Percentiles rank a stretch among this genome's conserved stretches.
Evolutionary conservation across 2,888 invertebrate species (phyloP).

Genomic region (Apotomis capreana): DNA sequence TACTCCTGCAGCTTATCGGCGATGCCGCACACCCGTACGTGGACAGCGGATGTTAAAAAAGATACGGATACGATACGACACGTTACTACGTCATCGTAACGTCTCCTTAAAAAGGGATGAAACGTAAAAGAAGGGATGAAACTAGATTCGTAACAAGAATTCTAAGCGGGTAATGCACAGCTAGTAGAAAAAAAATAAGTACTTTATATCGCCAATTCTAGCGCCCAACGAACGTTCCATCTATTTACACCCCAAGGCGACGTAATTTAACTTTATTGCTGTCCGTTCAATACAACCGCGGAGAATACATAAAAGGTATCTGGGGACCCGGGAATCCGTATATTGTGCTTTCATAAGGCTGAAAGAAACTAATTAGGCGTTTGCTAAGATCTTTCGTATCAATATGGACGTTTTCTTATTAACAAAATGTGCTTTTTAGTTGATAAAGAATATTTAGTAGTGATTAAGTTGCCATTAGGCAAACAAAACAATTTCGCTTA

Average conservation of each 20-base stretch:
- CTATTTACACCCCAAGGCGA: constrained; percentile 22
- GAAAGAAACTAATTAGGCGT: not conserved
- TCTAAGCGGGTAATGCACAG: too few species aligned
- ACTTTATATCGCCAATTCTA: not conserved
- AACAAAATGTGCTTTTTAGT: not conserved
- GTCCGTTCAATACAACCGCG: constrained; percentile 1
- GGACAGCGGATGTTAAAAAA: too few species aligned
- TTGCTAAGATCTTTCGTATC: not conserved
- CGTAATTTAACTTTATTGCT: constrained; percentile 20
- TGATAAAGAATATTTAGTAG: too few species aligned
- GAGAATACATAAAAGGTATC: not conserved
- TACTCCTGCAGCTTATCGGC: too few species aligned
- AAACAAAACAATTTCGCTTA: too few species aligned
- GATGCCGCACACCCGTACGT: too few species aligned
- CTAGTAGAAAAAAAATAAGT: not conserved
- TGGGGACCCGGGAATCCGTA: constrained; percentile 2
- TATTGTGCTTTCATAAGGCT: not conserved
- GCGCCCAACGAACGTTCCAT: not conserved
- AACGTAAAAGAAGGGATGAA: too few species aligned
- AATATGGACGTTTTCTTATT: not conserved
- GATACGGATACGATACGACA: too few species aligned
- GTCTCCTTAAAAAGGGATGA: too few species aligned
- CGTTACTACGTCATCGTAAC: too few species aligned
- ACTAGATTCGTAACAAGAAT: too few species aligned
- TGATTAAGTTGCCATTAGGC: too few species aligned